phyloP scores from a whole-genome alignment of 2,888 invertebrate species.

The Cordylochernes scorpioides region DNA sequence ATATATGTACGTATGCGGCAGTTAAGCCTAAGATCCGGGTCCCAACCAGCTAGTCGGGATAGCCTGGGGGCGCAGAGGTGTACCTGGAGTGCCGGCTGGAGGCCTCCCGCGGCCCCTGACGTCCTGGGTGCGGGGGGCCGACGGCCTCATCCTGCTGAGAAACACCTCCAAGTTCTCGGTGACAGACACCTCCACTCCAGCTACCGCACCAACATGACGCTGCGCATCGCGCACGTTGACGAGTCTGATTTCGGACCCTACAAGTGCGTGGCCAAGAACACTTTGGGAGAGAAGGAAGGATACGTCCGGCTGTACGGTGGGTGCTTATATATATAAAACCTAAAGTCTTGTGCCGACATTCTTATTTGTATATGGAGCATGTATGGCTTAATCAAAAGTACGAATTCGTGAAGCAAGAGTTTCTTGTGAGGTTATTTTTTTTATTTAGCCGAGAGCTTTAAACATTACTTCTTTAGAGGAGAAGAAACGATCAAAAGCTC shows the following conservation, averaged over 20 bases:
- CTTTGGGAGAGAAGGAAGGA: constrained; percentile 11
- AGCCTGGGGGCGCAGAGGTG: constrained; percentile 12
- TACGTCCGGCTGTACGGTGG: constrained; percentile 11
- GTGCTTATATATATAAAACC: too few species aligned
- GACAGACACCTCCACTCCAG: constrained; percentile 6
- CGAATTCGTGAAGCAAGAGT: too few species aligned
- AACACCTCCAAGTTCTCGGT: constrained; percentile 12
- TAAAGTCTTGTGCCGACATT: too few species aligned
- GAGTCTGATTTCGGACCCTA: constrained; percentile 10
- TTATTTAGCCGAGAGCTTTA: too few species aligned
- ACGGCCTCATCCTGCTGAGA: constrained; percentile 11
- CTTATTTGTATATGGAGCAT: too few species aligned
- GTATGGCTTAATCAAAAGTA: too few species aligned
- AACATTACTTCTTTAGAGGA: too few species aligned
- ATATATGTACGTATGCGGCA: too few species aligned
- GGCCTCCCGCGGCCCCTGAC: constrained; percentile 14
- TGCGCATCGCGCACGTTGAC: constrained; percentile 5
- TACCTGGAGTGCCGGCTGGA: constrained; percentile 14
- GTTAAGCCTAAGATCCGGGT: constrained; percentile 15
- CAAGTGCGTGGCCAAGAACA: constrained; percentile 11
- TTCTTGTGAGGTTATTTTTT: too few species aligned
- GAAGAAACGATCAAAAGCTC: too few species aligned
- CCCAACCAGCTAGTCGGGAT: constrained; percentile 14
- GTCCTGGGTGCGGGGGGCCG: constrained; percentile 13
- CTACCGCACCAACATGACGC: constrained; percentile 10